phyloP scores from a whole-genome alignment of 2,113 vertebrate species.

The Petromus typicus region DNA sequence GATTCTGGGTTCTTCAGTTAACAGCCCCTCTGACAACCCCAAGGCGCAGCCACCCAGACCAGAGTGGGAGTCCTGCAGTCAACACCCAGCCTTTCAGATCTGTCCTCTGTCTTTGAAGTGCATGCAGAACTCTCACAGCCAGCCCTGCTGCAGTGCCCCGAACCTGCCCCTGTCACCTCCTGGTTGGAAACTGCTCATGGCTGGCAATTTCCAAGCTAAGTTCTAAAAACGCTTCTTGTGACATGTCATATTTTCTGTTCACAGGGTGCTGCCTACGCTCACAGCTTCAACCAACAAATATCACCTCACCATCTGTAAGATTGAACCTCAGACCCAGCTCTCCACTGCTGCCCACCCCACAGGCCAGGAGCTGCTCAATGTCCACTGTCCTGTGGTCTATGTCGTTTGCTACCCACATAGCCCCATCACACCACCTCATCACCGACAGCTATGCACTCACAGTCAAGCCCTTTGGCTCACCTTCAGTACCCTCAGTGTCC shows the following conservation, averaged over 20 bases:
- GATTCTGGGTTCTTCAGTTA: background rate
- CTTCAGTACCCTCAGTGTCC: background rate
- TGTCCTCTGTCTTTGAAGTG: background rate
- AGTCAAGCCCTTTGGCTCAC: no score
- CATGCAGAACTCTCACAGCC: background rate
- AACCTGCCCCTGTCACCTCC: background rate
- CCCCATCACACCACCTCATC: background rate
- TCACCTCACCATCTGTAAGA: background rate
- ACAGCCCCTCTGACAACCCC: fast-evolving
- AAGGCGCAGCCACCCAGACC: background rate
- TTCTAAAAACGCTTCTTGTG: background rate
- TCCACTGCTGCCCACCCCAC: no score
- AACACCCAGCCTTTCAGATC: background rate
- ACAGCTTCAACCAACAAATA: background rate
- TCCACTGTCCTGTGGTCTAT: background rate
- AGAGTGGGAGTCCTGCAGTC: background rate
- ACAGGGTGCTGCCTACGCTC: background rate
- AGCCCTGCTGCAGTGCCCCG: background rate
- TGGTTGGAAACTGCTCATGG: background rate
- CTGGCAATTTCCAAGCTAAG: background rate
- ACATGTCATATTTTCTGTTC: background rate
- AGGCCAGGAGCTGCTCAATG: fast-evolving
- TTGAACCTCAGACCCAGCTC: background rate
- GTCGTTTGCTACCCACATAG: background rate
- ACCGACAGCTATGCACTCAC: background rate